Base-by-base conservation (phyloP, 2,888 invertebrate genomes). In the Periphyllus acericola region DNA sequence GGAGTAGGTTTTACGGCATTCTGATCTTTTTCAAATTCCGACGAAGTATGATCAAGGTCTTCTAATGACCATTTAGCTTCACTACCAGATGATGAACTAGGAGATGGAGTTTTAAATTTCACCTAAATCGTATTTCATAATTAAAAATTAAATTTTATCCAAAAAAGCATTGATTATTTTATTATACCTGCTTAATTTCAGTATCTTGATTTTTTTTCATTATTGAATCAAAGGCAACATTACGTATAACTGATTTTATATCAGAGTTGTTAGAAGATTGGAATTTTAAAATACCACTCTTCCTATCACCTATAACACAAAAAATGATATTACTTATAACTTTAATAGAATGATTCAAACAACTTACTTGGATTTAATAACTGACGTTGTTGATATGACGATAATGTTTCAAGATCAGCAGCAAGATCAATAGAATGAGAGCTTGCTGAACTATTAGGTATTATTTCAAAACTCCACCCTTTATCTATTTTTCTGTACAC, bases 201-300 rank as follows among this genome's bases (percentile, higher is more conserved):
- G 95, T 95, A 91, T 95, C 95, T 90, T 94, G 94, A 78, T 93
- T 93, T 89, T 95, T 94, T 89, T 94, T 93, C 93, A 95, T 94
- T 90, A 95, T 95, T 89, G 95, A 95, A 89, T 95, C 95, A 93
- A 96, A 94, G 0, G 96, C 96, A 78, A 96, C 95, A 91, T 96
- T 96, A 91, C 96, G 95, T 89, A 96, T 93, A 3, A 93, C 92
- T 89, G 94, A 93, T 89, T 89, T 89, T 19, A 83, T 81, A 55
- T 89, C 89, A 36, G 89, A 89, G 71, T 72, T 89, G 60, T 82
- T 78, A 21, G 74, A 82, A 90, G 90, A 90, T 91, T 94, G 95
- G 0, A 95, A 95, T 91, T 95, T 95, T 89, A 95, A 91, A 89
- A 95, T 95, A 6, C 95, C 95, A 55, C 93, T 93, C 82, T 93